Base-by-base conservation (phyloP, 1,140 invertebrate genomes). In the Zaprionus davidi region DNA sequence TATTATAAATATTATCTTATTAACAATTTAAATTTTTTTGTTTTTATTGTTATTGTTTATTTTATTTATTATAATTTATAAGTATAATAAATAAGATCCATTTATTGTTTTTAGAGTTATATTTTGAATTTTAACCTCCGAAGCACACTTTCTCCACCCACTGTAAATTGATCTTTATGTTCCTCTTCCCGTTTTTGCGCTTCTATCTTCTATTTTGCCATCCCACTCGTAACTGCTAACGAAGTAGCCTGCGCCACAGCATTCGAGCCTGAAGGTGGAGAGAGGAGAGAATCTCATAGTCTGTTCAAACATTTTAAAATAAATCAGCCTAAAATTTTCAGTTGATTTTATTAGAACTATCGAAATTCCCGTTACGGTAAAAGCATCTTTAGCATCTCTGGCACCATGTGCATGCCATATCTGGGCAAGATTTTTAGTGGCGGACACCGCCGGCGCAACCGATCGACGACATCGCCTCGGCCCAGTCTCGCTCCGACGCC, bases 341-440 rank as follows among this genome's bases (percentile, higher is more conserved):
- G 56, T 74, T 57, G 22, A 49, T 55, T 15, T 36, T 11, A 17
- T 13, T 34, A 36, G 46, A 49, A 51, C 4, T 11, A 36, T 28
- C 5, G n/a, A 55, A 64, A 59, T 65, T 53, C n/a, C 22, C 24
- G 15, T 46, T n/a, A 28, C n/a, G 36, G 17, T 46, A 49, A 12
- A 38, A 38, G 36, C 36, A 38, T 15, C 12, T 5, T 38, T 15
- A 12, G 36, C 36, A 46, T 46, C 41, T 46, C 31, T 26, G 9
- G 13, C 7, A 49, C 20, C 34, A 83, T 84, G 81, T 84, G 81
- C 62, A 46, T 84, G 70, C 81, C 69, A 34, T 83, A 64, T 3
- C 15, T 83, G 51, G 70, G 26, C 24, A 84, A 78, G 9, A 13
- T 84, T 26, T 80, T 78, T 12, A 24, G 77, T 15, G 24, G 62